These are phyloP conservation scores for Glyptemys insculpta DNA, from an alignment of 2,797 vertebrate genomes.

Conservation along the genomic window DNA sequence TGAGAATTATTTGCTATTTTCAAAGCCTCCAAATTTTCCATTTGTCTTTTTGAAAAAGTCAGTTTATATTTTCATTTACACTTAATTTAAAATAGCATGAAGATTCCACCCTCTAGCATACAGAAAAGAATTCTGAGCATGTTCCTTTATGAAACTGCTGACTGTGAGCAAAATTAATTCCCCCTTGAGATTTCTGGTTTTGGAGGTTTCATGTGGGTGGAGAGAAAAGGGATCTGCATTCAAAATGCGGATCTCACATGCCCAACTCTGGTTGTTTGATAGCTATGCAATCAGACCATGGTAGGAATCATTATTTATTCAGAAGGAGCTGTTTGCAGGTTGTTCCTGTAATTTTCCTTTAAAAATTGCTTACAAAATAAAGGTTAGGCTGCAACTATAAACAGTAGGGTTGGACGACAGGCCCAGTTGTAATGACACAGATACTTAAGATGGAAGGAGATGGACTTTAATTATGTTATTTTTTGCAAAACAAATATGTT, in stretches of 20 bases:
- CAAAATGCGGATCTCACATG: accelerated
- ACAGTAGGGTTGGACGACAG: slow-evolving; percentile 28
- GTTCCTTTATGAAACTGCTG: background rate
- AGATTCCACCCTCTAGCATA: background rate
- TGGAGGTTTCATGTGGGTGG: background rate
- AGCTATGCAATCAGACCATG: slow-evolving; percentile 17
- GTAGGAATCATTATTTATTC: slow-evolving; percentile 36
- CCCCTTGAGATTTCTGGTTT: background rate
- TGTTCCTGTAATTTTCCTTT: slow-evolving; percentile 53
- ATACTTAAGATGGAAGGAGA: slow-evolving; percentile 34
- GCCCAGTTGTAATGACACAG: slow-evolving; percentile 1
- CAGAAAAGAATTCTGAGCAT: background rate
- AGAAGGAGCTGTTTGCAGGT: background rate
- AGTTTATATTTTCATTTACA: background rate
- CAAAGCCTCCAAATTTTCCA: background rate
- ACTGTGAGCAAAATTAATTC: slow-evolving; percentile 12
- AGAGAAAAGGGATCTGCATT: background rate
- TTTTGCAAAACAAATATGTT: background rate
- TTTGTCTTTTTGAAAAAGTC: background rate
- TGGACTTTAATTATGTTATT: slow-evolving; percentile 28
- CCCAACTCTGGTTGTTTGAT: slow-evolving; percentile 26
- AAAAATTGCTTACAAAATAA: slow-evolving; percentile 41
- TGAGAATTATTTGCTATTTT: background rate
- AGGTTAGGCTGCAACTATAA: slow-evolving; percentile 9
- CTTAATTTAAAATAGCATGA: background rate